Evolutionary conservation across 2,888 invertebrate genomes (phyloP).

Genomic region (Tanypteryx hageni): DNA sequence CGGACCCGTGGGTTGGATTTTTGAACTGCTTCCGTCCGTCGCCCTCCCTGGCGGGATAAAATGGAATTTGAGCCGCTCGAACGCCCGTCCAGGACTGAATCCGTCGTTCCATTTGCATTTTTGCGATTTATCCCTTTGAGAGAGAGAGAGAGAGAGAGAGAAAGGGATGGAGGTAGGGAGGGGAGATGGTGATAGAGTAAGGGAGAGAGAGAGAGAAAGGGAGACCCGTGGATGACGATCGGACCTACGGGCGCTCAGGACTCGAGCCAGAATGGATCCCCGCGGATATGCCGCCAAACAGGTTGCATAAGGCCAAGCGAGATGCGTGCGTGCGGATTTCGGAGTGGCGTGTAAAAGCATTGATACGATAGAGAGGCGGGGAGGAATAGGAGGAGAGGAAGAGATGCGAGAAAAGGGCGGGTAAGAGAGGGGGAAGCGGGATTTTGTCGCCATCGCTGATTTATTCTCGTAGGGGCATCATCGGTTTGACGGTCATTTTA

Average conservation of each 20-base stretch:
- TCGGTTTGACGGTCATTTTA: conserved; percentile 25
- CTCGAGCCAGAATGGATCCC: conserved; percentile 33
- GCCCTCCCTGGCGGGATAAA: conserved; percentile 60
- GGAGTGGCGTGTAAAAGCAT: neutral
- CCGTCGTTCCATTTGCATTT: conserved; percentile 63
- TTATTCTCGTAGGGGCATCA: conserved; percentile 54
- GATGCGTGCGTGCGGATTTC: conserved; percentile 4
- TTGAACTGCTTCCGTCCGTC: conserved; percentile 40
- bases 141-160: neutral
- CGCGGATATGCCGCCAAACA: conserved; percentile 60
- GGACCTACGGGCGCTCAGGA: neutral
- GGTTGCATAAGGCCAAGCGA: conserved; percentile 46
- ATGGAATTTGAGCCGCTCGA: conserved; percentile 62
- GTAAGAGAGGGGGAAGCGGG: neutral
- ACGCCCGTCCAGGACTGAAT: conserved; percentile 36
- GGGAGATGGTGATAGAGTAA: neutral
- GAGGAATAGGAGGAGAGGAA: neutral
- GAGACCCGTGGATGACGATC: neutral
- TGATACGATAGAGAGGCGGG: neutral
- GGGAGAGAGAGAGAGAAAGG: conserved; percentile 18
- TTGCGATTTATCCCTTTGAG: conserved; percentile 62
- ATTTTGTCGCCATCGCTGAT: conserved; percentile 45
- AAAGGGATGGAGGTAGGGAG: neutral
- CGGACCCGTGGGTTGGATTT: conserved; percentile 42
- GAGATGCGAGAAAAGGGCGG: neutral